Percentiles rank a stretch among this genome's conserved stretches.
Conservation (phyloP, 2,113 vertebrate genomes). For the Limnothrissa miodon region DNA sequence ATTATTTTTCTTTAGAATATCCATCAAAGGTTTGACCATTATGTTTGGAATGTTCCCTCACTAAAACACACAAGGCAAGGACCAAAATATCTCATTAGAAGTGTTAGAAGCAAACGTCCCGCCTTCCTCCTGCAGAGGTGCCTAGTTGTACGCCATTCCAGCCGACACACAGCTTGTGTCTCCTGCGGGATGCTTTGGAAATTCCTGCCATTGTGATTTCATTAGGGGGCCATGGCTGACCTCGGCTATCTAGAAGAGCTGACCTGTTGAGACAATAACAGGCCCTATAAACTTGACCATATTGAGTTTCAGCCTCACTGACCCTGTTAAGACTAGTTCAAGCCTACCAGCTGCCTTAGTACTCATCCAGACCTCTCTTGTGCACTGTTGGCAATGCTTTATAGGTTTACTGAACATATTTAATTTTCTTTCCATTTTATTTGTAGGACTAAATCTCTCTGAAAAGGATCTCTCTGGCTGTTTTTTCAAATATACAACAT, state of each 20-base stretch:
- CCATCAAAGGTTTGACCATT: background rate
- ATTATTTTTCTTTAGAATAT: too few relatives aligned
- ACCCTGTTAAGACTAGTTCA: background rate
- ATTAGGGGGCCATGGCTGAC: conserved; percentile 59
- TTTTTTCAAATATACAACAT: background rate
- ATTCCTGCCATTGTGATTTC: conserved; percentile 69
- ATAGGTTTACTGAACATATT: background rate
- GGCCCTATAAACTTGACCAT: conserved; percentile 33
- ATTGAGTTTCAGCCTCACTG: conserved; percentile 25
- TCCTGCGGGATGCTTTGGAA: conserved; percentile 50
- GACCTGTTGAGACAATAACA: conserved; percentile 54
- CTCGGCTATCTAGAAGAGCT: conserved; percentile 56
- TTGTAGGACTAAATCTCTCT: background rate
- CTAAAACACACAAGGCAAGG: background rate
- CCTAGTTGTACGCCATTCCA: background rate
- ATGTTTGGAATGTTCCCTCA: background rate
- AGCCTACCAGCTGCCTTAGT: background rate
- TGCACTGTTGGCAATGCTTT: background rate
- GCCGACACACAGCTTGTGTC: background rate
- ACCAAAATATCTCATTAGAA: background rate
- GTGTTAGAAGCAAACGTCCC: background rate
- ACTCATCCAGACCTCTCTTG: background rate
- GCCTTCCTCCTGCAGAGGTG: background rate
- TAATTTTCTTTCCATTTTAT: background rate
- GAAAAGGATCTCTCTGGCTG: too few relatives aligned